phyloP scores from a whole-genome alignment of 2,113 vertebrate genomes.

The Sceloporus undulatus region DNA sequence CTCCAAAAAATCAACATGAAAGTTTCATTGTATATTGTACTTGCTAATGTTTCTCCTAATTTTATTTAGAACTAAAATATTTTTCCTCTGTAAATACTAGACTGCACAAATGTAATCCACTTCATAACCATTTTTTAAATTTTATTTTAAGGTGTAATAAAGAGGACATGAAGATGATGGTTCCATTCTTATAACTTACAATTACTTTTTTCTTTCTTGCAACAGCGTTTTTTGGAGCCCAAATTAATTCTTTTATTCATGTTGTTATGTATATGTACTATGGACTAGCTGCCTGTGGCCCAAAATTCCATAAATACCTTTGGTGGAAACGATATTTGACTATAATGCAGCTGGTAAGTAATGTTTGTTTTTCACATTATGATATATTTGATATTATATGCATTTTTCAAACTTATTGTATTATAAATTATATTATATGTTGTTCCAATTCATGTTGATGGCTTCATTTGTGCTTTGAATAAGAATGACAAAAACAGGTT shows the following conservation, averaged over 20 bases:
- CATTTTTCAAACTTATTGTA: background rate
- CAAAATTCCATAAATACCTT: conserved; percentile 96
- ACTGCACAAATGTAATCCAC: background rate
- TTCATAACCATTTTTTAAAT: background rate
- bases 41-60: background rate
- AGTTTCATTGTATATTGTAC: background rate
- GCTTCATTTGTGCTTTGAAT: too few relatives aligned
- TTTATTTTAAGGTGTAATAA: background rate
- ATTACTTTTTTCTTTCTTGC: conserved; percentile 47
- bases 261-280: conserved; percentile 99
- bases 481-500: too few relatives aligned
- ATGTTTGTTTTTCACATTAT: background rate
- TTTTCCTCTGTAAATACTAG: background rate
- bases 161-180: background rate
- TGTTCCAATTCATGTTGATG: too few relatives aligned
- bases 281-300: conserved; percentile 93
- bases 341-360: conserved; percentile 95
- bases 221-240: conserved; percentile 96
- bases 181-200: background rate
- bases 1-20: background rate
- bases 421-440: too few relatives aligned
- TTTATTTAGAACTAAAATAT: background rate
- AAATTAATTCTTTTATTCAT: conserved; percentile 95
- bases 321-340: conserved; percentile 99
- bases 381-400: conserved; percentile 16